These are phyloP conservation scores for Gobionotothen gibberifrons DNA, from an alignment of 2,797 vertebrate genomes.

Conservation along the genomic window DNA sequence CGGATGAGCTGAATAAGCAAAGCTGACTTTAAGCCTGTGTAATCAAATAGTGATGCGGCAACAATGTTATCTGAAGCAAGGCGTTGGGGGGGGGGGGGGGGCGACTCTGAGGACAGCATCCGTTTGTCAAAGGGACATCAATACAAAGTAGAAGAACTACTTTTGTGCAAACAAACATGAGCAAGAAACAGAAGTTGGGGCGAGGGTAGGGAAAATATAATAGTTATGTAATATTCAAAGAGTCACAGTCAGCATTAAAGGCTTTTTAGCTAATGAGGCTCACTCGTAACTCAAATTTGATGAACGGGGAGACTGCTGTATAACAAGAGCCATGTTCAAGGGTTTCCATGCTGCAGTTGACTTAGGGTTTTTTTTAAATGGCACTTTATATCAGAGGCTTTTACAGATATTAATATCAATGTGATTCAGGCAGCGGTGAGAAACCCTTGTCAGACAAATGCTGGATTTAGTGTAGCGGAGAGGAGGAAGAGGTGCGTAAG, in stretches of 20 bases:
- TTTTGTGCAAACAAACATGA: conserved; percentile 11
- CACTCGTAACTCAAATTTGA: conserved; percentile 69
- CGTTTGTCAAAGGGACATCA: conserved; percentile 23
- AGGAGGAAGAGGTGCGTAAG: conserved; percentile 48
- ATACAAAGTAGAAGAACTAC: background rate
- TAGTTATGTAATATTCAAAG: conserved; percentile 66
- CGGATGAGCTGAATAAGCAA: conserved; percentile 70
- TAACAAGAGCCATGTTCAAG: conserved; percentile 40
- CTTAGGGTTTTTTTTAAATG: conserved; percentile 14
- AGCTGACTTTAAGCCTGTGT: conserved; percentile 34
- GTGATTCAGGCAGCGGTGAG: conserved; percentile 39
- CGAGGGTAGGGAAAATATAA: conserved; percentile 2
- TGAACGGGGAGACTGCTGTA: conserved; percentile 37
- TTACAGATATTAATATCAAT: conserved; percentile 70
- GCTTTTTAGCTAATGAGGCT: conserved; percentile 78
- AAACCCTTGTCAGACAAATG: conserved; percentile 58
- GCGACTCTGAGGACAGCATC: background rate
- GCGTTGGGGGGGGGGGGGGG: too few species aligned
- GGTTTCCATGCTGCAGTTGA: conserved; percentile 28
- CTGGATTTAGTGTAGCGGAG: conserved; percentile 41
- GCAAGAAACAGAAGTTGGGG: background rate
- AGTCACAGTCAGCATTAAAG: conserved; percentile 66
- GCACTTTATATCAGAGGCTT: conserved; percentile 58
- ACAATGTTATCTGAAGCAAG: conserved; percentile 43
- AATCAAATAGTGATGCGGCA: conserved; percentile 66